Evolutionary conservation across 2,888 invertebrate genomes (phyloP), one percentile per base, ranked within the genome.

Genomic region (Lithophane socia): DNA sequence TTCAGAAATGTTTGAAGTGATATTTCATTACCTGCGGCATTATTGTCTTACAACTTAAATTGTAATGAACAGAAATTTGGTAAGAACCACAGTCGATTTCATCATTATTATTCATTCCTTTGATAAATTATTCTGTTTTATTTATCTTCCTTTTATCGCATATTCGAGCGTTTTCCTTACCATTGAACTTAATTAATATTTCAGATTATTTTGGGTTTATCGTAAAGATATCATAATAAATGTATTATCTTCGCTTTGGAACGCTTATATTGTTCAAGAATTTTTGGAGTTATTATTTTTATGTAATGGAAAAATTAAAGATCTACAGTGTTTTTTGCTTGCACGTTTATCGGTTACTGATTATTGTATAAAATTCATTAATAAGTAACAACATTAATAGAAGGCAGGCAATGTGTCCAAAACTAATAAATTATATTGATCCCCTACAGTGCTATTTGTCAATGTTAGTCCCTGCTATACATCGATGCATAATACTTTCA

Each of bases 101-200:
- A 74, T 24, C 24, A 37, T 73, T 75, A 71, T 71, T 63, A 73
- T 84, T 86, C 18, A 79, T 71, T 84, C 63, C 49, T 79, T 84
- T 74, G 58, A 74, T 79, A 73, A 79, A 79, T 68, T 72, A 73
- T 86, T 73, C 52, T 47, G 64, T 84, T 72, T 86, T 75, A 86
- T 84, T 79, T 75, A 84, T 79, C 29, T 80, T 64, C 69, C 47
- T 74, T 77, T 72, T 73, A 73, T 73, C 64, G 65, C 65, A 75
- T 75, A 69, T 77, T 85, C 63, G 63, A 60, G 58, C 61, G 49
- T 70, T 84, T 84, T 84, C 77, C 70, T 73, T 44, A 66, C 71
- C 87, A 77, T 80, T 77, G 75, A 84, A 84, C 71, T 84, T 80
- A 85, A 87, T 85, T 85, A 87, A 75, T 29, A 65, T 74, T 75